Evolutionary conservation across 2,888 invertebrate genomes (phyloP).

Genomic region (Eledone cirrhosa): DNA sequence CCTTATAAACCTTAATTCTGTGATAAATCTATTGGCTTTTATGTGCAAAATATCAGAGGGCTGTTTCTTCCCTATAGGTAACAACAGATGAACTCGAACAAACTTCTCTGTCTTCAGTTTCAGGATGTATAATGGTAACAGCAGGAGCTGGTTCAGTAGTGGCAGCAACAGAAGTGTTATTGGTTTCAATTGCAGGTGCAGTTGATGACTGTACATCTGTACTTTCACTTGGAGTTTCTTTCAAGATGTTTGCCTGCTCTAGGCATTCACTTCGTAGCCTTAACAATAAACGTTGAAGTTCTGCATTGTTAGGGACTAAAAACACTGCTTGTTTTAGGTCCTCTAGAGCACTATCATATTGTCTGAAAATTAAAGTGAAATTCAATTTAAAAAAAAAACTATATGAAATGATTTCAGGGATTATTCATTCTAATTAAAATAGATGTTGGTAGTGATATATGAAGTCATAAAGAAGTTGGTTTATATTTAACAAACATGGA

Average conservation of each 20-base stretch:
- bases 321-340: slow-evolving; percentile 84
- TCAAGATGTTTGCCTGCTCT: slow-evolving; percentile 46
- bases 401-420: background rate
- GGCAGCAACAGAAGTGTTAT: background rate
- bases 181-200: background rate
- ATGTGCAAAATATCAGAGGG: slow-evolving; percentile 19
- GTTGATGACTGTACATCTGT: background rate
- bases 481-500: too few species aligned
- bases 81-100: slow-evolving; percentile 8
- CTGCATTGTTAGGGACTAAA: slow-evolving; percentile 77
- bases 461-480: too few species aligned
- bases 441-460: too few species aligned
- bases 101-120: background rate
- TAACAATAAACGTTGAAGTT: slow-evolving; percentile 79
- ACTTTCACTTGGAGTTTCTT: background rate
- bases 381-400: background rate
- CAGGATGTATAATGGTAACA: background rate
- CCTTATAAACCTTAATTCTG: too few species aligned
- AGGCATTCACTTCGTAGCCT: slow-evolving; percentile 77
- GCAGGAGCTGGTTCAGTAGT: background rate
- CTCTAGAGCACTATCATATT: slow-evolving; percentile 73
- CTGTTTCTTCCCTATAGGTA: slow-evolving; percentile 23
- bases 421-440: too few species aligned
- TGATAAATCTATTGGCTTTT: background rate
- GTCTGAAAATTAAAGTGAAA: slow-evolving; percentile 41